phyloP scores from a whole-genome alignment of 2,797 vertebrate genomes.

The Brachyrhaphis roseni region DNA sequence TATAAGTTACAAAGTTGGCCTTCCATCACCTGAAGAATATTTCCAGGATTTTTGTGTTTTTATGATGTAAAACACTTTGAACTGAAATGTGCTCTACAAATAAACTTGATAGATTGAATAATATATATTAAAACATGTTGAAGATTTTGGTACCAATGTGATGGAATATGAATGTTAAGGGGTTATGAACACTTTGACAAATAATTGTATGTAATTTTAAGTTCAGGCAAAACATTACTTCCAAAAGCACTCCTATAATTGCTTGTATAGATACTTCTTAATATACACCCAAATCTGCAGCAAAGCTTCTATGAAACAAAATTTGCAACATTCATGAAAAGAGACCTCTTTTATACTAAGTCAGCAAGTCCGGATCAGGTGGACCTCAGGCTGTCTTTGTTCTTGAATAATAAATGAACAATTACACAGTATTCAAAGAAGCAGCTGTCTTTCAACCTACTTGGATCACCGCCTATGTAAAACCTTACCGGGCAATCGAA shows the following conservation, averaged over 20 bases:
- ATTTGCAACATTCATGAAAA: background rate
- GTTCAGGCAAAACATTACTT: background rate
- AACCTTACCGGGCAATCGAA: background rate
- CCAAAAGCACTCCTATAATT: background rate
- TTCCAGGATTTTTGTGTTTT: too few relatives aligned
- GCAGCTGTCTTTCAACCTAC: background rate
- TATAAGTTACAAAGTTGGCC: too few relatives aligned
- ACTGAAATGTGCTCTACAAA: too few relatives aligned
- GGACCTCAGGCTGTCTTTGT: slow-evolving; percentile 1
- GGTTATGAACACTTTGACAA: background rate
- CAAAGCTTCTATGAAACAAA: background rate
- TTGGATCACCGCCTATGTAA: background rate
- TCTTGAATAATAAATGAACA: slow-evolving; percentile 4
- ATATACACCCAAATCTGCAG: background rate
- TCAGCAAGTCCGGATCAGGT: background rate
- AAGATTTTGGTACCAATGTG: background rate
- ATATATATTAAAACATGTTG: background rate
- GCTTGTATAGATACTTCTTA: background rate
- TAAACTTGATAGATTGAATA: too few relatives aligned
- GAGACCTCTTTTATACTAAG: background rate
- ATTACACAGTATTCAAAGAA: slow-evolving; percentile 2
- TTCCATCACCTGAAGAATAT: too few relatives aligned
- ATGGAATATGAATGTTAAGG: background rate
- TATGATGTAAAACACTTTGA: too few relatives aligned
- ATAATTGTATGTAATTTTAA: background rate